A percentile compares a stretch with the other conserved stretches of the same genome.
These are phyloP conservation scores for Periplaneta americana DNA, from an alignment of 1,140 invertebrate species.

Conservation along the genomic window DNA sequence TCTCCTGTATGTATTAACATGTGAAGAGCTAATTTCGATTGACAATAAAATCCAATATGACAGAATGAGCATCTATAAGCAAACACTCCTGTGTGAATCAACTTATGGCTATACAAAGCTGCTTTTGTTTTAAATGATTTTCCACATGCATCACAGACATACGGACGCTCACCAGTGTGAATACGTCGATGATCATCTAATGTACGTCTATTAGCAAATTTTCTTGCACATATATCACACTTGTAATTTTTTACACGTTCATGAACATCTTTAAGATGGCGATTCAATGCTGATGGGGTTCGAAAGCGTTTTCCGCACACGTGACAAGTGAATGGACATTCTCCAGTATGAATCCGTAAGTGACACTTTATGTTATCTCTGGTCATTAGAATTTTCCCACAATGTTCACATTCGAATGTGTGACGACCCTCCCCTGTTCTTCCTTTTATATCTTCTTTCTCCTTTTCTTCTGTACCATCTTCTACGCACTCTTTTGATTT, in stretches of 20 bases:
- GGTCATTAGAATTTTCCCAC: slow-evolving; percentile 4
- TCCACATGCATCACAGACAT: slow-evolving; percentile 48
- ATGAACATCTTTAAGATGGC: slow-evolving; percentile 30
- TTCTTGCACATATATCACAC: slow-evolving; percentile 48
- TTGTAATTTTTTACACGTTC: slow-evolving; percentile 43
- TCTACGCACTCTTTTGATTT: not conserved
- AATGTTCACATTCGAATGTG: slow-evolving; percentile 13
- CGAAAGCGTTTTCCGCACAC: slow-evolving; percentile 16
- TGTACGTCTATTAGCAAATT: slow-evolving; percentile 34
- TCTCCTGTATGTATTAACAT: slow-evolving; percentile 21
- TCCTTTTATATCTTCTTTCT: not conserved
- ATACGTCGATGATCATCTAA: slow-evolving; percentile 28
- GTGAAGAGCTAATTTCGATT: slow-evolving; percentile 21
- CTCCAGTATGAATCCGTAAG: slow-evolving; percentile 2
- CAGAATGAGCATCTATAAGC: slow-evolving; percentile 28
- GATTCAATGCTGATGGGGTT: not conserved
- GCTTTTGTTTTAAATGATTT: slow-evolving; percentile 26
- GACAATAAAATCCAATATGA: slow-evolving; percentile 26
- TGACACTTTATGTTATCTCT: slow-evolving; percentile 7
- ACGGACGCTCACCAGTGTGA: slow-evolving; percentile 63
- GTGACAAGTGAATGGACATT: slow-evolving; percentile 8
- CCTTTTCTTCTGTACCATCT: not conserved
- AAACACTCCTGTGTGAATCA: slow-evolving; percentile 26
- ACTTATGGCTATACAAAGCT: slow-evolving; percentile 20
- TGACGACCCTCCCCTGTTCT: not conserved